Base-by-base conservation (phyloP, 2,888 invertebrate genomes). In the Megaustenia siamemsis region DNA sequence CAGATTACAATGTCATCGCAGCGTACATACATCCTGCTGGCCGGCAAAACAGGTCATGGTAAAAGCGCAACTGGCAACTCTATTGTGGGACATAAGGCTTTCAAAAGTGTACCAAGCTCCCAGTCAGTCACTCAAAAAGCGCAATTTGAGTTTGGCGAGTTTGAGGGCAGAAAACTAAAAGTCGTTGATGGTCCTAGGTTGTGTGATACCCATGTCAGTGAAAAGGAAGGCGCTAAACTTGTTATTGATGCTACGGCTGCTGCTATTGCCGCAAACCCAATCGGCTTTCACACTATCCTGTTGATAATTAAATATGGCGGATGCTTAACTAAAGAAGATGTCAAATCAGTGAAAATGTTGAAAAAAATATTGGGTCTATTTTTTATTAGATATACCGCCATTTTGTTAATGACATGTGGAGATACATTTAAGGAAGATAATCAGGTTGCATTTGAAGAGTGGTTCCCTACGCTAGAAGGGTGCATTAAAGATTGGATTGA, bases 1-100 rank as follows among this genome's bases (percentile, higher is more conserved):
- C 68, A 68, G 68, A 21, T 68, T 18, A 38, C 38, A 24, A 68
- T 68, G 68, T 12, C 38, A 38, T 38, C 21, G 38, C 18, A 15
- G 21, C 35, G 15, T 38, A 68, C 68, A 49, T 43, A 79, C 45
- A 21, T 79, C 15, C 40, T 79, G 40, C 12, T 79, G 12, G 45
- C 66, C 6, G 78, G 78, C 8, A 79, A 79, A 63, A 79, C 78
- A 3, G 78, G 78, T 38, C 24, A 79, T 43, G 78, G 78, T 32
- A 79, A 79, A 12, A 79, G 78, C 28, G 78, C 78, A 18, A 60
- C 66, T 18, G 78, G 24, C 6, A 79, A 79, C 21, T 43, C 43
- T 2, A 79, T 79, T 12, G 38, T 79, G 43, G 43, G 45, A 0
- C 12, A 1, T 3, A 43, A 45, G n/a, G 78, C 66, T 18, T 79